Evolutionary conservation across 2,888 invertebrate genomes (phyloP).

Genomic region (Drosophila rellima): DNA sequence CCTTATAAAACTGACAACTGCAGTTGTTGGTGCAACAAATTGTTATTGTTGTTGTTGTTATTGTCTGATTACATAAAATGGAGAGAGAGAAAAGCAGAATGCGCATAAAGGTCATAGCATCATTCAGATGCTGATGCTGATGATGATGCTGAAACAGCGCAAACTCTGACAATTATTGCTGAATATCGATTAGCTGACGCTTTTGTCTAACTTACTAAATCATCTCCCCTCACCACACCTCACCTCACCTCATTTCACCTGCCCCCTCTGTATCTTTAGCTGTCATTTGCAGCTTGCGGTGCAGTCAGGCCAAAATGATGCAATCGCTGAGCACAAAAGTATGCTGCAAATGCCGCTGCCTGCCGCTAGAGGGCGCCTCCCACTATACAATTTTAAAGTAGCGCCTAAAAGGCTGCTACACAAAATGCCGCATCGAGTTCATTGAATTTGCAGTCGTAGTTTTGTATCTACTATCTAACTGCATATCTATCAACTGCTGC

Average conservation of each 20-base stretch:
- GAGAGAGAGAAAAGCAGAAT: constrained; percentile 28
- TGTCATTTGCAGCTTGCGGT: constrained; percentile 55
- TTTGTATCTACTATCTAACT: neutral
- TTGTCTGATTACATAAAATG: constrained; percentile 45
- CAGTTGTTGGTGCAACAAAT: constrained; percentile 17
- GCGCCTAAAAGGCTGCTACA: constrained; percentile 60
- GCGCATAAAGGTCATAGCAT: constrained; percentile 61
- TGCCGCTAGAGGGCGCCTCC: constrained; percentile 25
- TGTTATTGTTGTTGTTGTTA: constrained; percentile 10
- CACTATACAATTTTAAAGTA: constrained; percentile 17
- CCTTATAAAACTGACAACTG: constrained; percentile 31
- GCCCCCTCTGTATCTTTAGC: too few species aligned
- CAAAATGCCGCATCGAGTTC: constrained; percentile 43
- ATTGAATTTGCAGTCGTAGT: constrained; percentile 54
- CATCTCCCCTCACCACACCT: too few species aligned
- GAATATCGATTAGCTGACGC: constrained; percentile 55
- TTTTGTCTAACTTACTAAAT: constrained; percentile 37
- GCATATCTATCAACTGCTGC: constrained; percentile 14
- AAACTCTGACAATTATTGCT: constrained; percentile 35
- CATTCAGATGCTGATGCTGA: constrained; percentile 11
- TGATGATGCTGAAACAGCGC: neutral
- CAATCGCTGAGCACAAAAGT: constrained; percentile 40
- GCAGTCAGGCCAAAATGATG: constrained; percentile 39
- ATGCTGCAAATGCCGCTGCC: constrained; percentile 11
- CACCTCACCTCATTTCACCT: neutral